Percentiles rank a stretch among this genome's conserved stretches.
Conservation (phyloP, 2,888 invertebrate species). For the Chaitophorus viminalis region DNA sequence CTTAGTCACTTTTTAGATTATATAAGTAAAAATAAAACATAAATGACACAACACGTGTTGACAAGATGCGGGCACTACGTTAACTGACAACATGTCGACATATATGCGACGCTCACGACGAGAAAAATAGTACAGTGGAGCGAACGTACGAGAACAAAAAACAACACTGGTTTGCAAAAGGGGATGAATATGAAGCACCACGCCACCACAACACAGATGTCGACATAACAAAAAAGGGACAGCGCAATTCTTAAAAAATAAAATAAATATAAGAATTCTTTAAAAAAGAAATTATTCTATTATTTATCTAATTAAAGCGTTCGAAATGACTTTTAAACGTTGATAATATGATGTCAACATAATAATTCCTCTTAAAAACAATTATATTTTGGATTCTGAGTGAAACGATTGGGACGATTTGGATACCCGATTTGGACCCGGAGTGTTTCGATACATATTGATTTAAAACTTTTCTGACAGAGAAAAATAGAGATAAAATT, state of each 20-base stretch:
- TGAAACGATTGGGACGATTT: no score
- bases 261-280: not conserved
- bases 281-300: not conserved
- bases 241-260: not conserved
- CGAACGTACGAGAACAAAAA: constrained; percentile 35
- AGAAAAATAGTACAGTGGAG: constrained; percentile 32
- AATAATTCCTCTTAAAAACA: no score
- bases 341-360: no score
- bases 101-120: not conserved
- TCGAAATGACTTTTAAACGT: no score
- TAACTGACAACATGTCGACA: constrained; percentile 1
- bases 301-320: no score
- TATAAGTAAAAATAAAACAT: not conserved
- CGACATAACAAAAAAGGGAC: constrained; percentile 22
- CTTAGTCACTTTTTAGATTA: not conserved
- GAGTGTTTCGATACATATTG: no score
- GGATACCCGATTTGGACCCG: no score
- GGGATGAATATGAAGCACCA: constrained; percentile 22
- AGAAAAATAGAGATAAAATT: no score
- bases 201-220: constrained; percentile 12
- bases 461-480: no score
- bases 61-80: not conserved
- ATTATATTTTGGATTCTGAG: no score
- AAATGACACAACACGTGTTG: not conserved
- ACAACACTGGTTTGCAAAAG: constrained; percentile 29